A percentile compares a stretch with the other conserved stretches of the same genome.
Conservation (phyloP, 2,888 invertebrate genomes). For the Tenthredo scrophulariae region DNA sequence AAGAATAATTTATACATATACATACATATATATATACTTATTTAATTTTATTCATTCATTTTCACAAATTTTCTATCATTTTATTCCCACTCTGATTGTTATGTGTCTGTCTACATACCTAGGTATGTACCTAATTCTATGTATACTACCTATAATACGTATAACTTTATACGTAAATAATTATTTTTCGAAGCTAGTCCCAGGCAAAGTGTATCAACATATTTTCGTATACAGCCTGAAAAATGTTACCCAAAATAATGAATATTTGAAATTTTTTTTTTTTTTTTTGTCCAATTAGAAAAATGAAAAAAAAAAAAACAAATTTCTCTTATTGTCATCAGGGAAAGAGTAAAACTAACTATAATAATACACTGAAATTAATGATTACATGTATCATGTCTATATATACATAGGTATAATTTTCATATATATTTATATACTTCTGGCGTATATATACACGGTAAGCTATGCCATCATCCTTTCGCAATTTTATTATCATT, state of each 20-base stretch:
- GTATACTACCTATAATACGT: neutral
- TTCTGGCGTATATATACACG: neutral
- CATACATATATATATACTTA: neutral
- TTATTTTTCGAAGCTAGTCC: constrained; percentile 68
- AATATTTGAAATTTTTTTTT: neutral
- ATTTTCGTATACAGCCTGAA: neutral
- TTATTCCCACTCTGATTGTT: constrained; percentile 55
- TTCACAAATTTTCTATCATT: neutral
- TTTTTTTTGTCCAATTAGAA: neutral
- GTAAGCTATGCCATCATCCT: neutral
- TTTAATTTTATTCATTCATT: neutral
- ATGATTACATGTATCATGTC: neutral
- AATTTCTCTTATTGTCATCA: neutral
- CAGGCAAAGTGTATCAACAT: constrained; percentile 58
- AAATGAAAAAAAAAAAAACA: too few relatives aligned
- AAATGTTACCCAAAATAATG: neutral
- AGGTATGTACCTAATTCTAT: neutral
- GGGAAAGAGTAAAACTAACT: neutral
- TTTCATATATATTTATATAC: neutral
- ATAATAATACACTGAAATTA: neutral
- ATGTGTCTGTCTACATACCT: constrained; percentile 63
- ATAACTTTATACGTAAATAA: neutral
- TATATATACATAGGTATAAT: neutral
- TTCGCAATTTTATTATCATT: neutral
- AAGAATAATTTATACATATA: too few relatives aligned